These are phyloP conservation scores for Drosophila austrosaltans DNA, from an alignment of 2,888 invertebrate species.

Conservation along the genomic window DNA sequence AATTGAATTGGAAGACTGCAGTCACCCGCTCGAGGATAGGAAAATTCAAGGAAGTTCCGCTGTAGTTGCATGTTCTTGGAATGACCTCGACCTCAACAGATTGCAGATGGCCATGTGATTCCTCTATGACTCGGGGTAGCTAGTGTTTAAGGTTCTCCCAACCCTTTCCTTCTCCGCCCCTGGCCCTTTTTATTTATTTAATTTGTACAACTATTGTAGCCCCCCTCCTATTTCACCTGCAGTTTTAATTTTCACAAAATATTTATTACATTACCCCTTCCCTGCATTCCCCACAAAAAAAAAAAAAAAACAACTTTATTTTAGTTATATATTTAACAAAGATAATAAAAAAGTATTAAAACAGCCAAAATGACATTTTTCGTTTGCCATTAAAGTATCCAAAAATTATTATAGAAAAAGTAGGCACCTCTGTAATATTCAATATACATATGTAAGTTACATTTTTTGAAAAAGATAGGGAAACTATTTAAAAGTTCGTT, in stretches of 20 bases:
- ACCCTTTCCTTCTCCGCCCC: background rate
- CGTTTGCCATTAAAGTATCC: too few species aligned
- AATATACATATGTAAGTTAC: too few species aligned
- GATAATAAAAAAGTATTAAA: constrained; percentile 9
- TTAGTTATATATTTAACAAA: constrained; percentile 3
- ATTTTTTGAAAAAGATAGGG: too few species aligned
- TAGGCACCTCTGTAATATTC: too few species aligned
- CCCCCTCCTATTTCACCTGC: background rate
- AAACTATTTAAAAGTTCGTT: too few species aligned
- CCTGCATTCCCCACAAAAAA: constrained; percentile 29
- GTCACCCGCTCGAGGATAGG: constrained; percentile 42
- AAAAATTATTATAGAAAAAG: too few species aligned
- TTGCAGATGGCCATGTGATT: constrained; percentile 71
- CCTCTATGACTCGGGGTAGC: constrained; percentile 81
- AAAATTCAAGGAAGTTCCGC: constrained; percentile 20
- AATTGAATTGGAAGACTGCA: constrained; percentile 60
- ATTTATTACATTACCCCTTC: constrained; percentile 56
- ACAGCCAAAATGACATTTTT: background rate
- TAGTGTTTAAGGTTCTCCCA: constrained; percentile 70
- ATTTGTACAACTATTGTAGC: constrained; percentile 19
- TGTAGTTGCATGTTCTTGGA: constrained; percentile 41
- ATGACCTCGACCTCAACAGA: constrained; percentile 32
- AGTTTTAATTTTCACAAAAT: constrained; percentile 41
- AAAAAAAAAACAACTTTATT: background rate
- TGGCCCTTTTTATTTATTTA: constrained; percentile 54